Base-by-base conservation (phyloP, 2,888 invertebrate species). In the Pyralis farinalis region DNA sequence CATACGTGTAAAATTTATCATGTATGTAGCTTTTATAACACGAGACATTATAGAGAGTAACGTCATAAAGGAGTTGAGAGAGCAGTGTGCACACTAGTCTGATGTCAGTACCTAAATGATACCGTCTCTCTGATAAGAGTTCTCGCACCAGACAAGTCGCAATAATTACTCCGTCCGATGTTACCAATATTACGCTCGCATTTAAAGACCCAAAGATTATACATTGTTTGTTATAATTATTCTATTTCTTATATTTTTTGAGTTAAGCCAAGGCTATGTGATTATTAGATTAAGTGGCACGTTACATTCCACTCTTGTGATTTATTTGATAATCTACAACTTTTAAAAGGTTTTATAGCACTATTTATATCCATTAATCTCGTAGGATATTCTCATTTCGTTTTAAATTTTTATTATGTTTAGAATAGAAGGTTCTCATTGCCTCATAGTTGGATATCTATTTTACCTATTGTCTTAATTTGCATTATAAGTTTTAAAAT, bases 251-350 rank as follows among this genome's bases (percentile, higher is more conserved):
- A 64, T 55, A 46, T 53, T 44, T 56, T 66, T 63, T 68, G 59
- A 51, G 44, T 58, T 66, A 63, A 63, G 60, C 67, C 80, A 39
- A 79, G 73, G 76, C 78, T 82, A 78, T 79, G 87, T 87, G 87
- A 87, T 86, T 71, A 58, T 71, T 83, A 80, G 74, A 66, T 44
- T 86, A 84, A 83, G 84, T 61, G 63, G 75, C 83, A 83, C 81
- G 46, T 58, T 65, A 71, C 84, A 84, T 86, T 85, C 87, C 86
- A 83, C 77, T 75, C 68, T 83, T 85, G 85, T 85, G 83, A 85
- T 86, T 75, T 69, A 63, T 78, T 76, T 68, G 66, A 51, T 81
- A 80, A 67, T 55, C 55, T 47, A 54, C 53, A 69, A 71, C 68
- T 68, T 68, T 44, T 51, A 44, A 71, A 69, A 61, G 67, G 64